Evolutionary conservation across 2,113 vertebrate genomes (phyloP).

Genomic region (Herpetotheres cachinnans): DNA sequence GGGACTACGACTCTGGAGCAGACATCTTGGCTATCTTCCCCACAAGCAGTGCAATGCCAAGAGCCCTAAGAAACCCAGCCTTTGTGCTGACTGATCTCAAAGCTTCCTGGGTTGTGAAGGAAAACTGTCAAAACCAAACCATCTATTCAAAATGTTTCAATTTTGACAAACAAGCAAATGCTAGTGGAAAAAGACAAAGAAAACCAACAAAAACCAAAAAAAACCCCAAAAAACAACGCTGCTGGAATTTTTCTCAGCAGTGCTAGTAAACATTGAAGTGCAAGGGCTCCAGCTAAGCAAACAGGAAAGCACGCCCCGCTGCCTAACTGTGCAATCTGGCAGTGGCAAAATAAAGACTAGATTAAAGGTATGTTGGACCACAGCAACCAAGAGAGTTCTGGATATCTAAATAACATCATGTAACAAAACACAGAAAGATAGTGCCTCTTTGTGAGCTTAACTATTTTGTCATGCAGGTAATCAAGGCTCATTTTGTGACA

Average conservation of each 20-base stretch:
- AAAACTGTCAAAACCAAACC: constrained; percentile 33
- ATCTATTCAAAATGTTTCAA: not conserved
- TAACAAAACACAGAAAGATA: fast-evolving
- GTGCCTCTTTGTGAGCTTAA: not conserved
- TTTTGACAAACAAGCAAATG: constrained; percentile 30
- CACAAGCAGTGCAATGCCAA: not conserved
- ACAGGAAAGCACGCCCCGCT: not conserved
- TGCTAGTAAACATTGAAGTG: not conserved
- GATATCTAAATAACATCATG: not conserved
- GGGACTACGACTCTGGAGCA: not conserved
- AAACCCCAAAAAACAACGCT: not conserved
- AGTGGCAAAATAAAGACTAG: not conserved
- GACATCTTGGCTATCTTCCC: not conserved
- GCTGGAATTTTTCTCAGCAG: not conserved
- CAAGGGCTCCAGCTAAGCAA: not conserved
- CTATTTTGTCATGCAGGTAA: not conserved
- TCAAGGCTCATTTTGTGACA: not conserved
- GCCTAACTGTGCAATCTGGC: not conserved
- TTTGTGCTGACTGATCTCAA: constrained; percentile 19
- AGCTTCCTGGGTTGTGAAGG: not conserved
- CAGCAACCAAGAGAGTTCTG: not conserved
- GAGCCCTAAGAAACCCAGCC: constrained; percentile 8
- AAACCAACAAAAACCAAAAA: not conserved
- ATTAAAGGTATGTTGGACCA: not conserved
- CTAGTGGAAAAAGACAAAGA: not conserved